Base-by-base conservation (phyloP, 1,140 invertebrate species). In the Schlechtendalia chinensis region DNA sequence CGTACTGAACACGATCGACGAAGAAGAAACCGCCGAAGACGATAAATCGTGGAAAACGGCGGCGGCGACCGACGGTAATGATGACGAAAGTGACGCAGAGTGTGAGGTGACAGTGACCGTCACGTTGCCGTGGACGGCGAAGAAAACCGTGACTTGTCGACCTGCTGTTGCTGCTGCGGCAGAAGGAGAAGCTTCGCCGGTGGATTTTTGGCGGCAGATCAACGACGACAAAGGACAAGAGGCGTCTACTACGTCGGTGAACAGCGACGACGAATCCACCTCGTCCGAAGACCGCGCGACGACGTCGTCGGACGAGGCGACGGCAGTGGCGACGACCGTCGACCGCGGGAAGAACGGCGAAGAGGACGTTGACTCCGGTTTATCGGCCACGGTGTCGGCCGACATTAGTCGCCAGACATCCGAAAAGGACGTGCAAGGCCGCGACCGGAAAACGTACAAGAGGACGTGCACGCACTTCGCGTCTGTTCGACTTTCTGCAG, bases 131-230 rank as follows among this genome's bases (percentile, higher is more conserved):
- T 3, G 17, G 45, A 79, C 63, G 22, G 32, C 32, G 32, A 75
- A 10, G 59, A 19, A 6, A 10, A 10, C 3, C 50, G 1, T 0
- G 19, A 24, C 65, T 5, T 12, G 17, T 12, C 6, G 12, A 50
- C 2, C 39, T 0, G 22, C 24, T 53, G 14, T 6, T 3, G 39
- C 19, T 5, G 22, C n/a, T 6, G 11, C 0, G 11, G 12, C 22
- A 14, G 5, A 5, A 1, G 24, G 1, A 1, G 59, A 29, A 19
- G 8, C 27, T 61, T 79, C 75, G 11, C 75, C 75, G 10, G 75
- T 79, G 8, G 75, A 79, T 17, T 79, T 79, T 79, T 79, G 75
- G 75, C 75, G 27, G 17, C 75, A 79, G 24, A 79, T 79, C 39
- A 79, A 75, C n/a, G 54, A 63, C 45, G 50, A 29, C 24, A 10